Conservation (phyloP, 2,888 invertebrate genomes). For the Sisyra terminalis region DNA sequence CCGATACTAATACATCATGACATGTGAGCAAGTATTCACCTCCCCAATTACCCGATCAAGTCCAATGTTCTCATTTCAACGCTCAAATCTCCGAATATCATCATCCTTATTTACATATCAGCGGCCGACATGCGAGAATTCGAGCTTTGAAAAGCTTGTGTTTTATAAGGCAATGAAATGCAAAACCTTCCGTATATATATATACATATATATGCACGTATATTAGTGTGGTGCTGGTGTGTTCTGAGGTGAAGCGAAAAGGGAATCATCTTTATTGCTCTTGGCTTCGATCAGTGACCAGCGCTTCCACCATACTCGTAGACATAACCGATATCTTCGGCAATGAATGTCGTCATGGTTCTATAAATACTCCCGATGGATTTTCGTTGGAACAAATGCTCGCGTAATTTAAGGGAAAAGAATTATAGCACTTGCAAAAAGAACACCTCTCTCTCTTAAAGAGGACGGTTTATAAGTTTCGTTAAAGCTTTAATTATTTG, state of each 20-base stretch:
- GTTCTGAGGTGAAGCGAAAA: background rate
- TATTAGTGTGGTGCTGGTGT: background rate
- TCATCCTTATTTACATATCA: too few relatives aligned
- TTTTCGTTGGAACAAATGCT: background rate
- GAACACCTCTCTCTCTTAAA: too few relatives aligned
- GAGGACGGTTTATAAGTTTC: too few relatives aligned
- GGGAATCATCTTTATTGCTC: background rate
- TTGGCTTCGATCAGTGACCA: background rate
- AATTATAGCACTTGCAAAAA: too few relatives aligned
- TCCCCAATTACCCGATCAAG: too few relatives aligned
- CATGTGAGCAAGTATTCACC: too few relatives aligned
- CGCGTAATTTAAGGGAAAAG: too few relatives aligned
- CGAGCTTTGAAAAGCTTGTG: background rate
- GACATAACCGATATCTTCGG: conserved; percentile 1
- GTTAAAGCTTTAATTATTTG: too few relatives aligned
- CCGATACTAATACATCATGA: conserved; percentile 3
- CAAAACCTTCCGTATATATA: conserved; percentile 4
- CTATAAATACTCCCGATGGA: conserved; percentile 5
- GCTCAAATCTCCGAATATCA: too few relatives aligned
- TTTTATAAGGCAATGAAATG: conserved; percentile 3
- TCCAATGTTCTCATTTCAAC: too few relatives aligned
- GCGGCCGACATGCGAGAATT: too few relatives aligned
- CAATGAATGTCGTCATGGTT: conserved; percentile 8
- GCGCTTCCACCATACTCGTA: background rate
- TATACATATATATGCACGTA: too few relatives aligned